Evolutionary conservation across 2,113 vertebrate genomes (phyloP), one percentile per base, ranked within the genome.

Genomic region (Phainopepla nitens): DNA sequence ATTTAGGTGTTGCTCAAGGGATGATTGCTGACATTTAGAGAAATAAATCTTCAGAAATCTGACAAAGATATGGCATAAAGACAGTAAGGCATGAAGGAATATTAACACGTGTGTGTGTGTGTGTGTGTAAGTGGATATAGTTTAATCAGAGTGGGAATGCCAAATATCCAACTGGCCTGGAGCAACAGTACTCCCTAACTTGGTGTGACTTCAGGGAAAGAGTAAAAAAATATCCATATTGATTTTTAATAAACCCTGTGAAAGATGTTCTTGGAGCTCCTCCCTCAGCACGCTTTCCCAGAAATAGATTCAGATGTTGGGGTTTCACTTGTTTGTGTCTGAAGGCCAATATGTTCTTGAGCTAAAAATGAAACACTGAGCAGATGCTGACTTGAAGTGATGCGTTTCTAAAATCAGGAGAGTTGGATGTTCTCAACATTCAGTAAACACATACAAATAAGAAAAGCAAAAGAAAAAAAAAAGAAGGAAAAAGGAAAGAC

Each of bases 321-420:
- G 82, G 25, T 85, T 76, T 51, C 39, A 56, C 79, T 96, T 83
- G 62, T 87, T 96, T 95, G 82, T 94, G 49, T 96, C 90, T 96
- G 89, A 85, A 92, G 73, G 93, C 77, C 5, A 25, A 61, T 69
- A 84, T 91, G 87, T 95, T 96, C 76, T 92, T 62, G 70, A 92
- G 94, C 89, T 96, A 95, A 96, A 97, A 97, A 96, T 89, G 94
- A 93, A 96, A 87, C 68, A 36, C 31, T 8, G 75, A 95, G 69
- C 94, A 97, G 97, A 95, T 95, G 95, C 85, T 94, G 82, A 80
- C 94, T 95, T 11, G 41, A 90, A 95, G 60, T 4, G 11, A 78
- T 0, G 0, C 0, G 10, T 58, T 92, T 41, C 31, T 58, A 41
- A 95, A 95, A 90, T 73, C 69, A 76, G 62, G 15, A 5, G 3